Evolutionary conservation across 2,888 invertebrate genomes (phyloP).

Genomic region (Pyrochroa serraticornis): DNA sequence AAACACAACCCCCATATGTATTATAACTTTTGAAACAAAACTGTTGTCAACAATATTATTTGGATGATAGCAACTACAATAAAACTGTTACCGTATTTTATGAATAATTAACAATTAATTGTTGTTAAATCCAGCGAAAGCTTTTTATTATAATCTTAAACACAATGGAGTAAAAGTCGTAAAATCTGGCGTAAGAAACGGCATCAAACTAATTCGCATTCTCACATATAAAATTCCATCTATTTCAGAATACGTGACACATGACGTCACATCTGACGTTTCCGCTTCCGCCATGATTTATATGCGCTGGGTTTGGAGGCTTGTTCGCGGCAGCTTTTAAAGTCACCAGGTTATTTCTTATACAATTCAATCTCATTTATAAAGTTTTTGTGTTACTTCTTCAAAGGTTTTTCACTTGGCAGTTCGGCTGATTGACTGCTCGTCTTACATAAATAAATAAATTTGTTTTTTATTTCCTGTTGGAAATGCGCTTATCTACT

Average conservation of each 20-base stretch:
- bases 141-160: no score
- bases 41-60: no score
- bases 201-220: slow-evolving; percentile 3
- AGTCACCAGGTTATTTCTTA: slow-evolving; percentile 27
- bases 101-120: no score
- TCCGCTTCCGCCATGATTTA: slow-evolving; percentile 29
- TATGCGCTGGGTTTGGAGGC: slow-evolving; percentile 19
- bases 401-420: slow-evolving; percentile 4
- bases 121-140: no score
- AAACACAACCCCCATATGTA: no score
- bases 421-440: slow-evolving; percentile 26
- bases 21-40: no score
- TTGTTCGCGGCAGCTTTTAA: slow-evolving; percentile 26
- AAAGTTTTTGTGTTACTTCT: slow-evolving; percentile 25
- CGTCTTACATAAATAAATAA: slow-evolving; percentile 24
- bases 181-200: slow-evolving; percentile 9
- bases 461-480: neutral
- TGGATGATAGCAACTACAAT: no score
- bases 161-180: neutral
- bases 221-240: slow-evolving; percentile 27
- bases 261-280: slow-evolving; percentile 23
- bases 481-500: neutral
- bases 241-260: slow-evolving; percentile 20
- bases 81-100: no score
- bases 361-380: slow-evolving; percentile 29